Evolutionary conservation across 2,888 invertebrate genomes (phyloP).

Genomic region (Antitype chi): DNA sequence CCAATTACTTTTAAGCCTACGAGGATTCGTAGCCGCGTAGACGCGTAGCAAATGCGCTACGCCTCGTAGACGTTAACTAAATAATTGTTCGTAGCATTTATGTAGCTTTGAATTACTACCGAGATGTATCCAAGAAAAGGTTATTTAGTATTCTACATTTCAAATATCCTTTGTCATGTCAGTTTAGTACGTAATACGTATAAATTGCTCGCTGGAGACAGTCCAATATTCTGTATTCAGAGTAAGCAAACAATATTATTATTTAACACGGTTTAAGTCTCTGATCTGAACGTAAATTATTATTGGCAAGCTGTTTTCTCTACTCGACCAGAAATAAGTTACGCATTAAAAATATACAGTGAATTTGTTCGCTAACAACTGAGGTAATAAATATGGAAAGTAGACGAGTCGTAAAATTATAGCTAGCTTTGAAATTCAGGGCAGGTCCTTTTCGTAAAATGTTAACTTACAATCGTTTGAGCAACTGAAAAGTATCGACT

Average conservation of each 20-base stretch:
- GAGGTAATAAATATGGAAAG: constrained; percentile 60
- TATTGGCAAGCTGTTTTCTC: constrained; percentile 58
- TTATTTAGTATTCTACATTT: constrained; percentile 56
- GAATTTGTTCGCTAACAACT: constrained; percentile 58
- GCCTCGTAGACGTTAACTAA: constrained; percentile 49
- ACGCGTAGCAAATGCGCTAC: constrained; percentile 54
- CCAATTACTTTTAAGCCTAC: constrained; percentile 63
- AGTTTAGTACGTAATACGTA: constrained; percentile 57
- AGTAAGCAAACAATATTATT: constrained; percentile 52
- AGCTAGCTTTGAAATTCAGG: constrained; percentile 39
- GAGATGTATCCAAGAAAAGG: constrained; percentile 39
- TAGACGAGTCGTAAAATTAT: constrained; percentile 57
- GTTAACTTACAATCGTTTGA: constrained; percentile 25
- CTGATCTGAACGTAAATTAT: constrained; percentile 51
- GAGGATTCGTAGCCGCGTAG: constrained; percentile 62
- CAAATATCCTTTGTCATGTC: constrained; percentile 62
- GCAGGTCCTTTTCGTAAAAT: constrained; percentile 36
- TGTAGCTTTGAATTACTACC: constrained; percentile 48
- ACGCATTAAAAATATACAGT: constrained; percentile 51
- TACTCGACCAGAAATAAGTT: constrained; percentile 43
- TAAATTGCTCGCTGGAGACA: constrained; percentile 56
- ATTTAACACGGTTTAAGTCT: constrained; percentile 50
- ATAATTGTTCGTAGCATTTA: constrained; percentile 53
- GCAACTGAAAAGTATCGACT: constrained; percentile 12
- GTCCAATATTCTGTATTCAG: constrained; percentile 57